Evolutionary conservation across 1,140 invertebrate genomes (phyloP).

Genomic region (Protaetia brevitarsis): DNA sequence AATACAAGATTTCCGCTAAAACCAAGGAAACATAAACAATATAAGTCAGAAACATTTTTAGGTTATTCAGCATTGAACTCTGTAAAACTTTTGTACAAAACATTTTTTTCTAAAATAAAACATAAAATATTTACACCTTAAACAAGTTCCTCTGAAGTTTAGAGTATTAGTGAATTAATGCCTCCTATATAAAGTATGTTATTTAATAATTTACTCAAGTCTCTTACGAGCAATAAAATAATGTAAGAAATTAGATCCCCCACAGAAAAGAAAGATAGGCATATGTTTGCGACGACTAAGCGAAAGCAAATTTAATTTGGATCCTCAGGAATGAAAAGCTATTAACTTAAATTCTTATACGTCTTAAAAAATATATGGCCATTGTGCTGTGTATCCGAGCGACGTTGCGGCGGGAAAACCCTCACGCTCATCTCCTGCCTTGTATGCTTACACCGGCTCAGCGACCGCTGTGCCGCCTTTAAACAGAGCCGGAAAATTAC

Average conservation of each 20-base stretch:
- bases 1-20: too few relatives aligned
- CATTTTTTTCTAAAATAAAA: too few relatives aligned
- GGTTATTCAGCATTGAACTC: too few relatives aligned
- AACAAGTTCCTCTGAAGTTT: too few relatives aligned
- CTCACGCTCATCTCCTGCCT: slow-evolving; percentile 33
- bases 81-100: too few relatives aligned
- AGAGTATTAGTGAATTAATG: too few relatives aligned
- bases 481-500: slow-evolving; percentile 44
- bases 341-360: slow-evolving; percentile 43
- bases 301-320: slow-evolving; percentile 38
- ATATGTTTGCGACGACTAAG: slow-evolving; percentile 16
- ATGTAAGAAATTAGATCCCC: neutral
- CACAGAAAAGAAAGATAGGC: neutral
- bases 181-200: too few relatives aligned
- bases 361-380: slow-evolving; percentile 43
- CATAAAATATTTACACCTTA: too few relatives aligned
- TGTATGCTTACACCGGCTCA: slow-evolving; percentile 28
- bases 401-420: neutral
- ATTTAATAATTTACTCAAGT: neutral
- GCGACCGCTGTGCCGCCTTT: slow-evolving; percentile 28
- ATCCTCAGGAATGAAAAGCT: slow-evolving; percentile 37
- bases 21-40: too few relatives aligned
- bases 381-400: slow-evolving; percentile 31
- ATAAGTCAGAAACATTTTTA: too few relatives aligned
- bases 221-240: neutral